Evolutionary conservation across 2,797 vertebrate genomes (phyloP).

Genomic region (Poecilia gillii): DNA sequence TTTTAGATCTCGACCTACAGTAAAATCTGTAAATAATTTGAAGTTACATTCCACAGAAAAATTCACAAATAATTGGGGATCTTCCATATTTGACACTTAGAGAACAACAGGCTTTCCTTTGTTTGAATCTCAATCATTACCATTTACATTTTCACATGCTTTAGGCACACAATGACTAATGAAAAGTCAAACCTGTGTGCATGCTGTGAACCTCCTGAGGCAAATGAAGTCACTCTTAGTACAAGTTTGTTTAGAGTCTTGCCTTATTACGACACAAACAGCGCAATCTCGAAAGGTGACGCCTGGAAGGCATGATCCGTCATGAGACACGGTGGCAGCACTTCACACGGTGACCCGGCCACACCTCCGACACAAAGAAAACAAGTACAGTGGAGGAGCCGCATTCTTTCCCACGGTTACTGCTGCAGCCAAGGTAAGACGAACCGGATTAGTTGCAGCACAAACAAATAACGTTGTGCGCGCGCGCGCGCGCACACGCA

Average conservation of each 20-base stretch:
- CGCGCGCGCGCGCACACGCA: constrained; percentile 31
- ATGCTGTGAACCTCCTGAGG: constrained; percentile 64
- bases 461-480: constrained; percentile 51
- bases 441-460: constrained; percentile 61
- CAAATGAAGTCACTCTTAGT: constrained; percentile 67
- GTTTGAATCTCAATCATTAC: constrained; percentile 33
- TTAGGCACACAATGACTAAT: constrained; percentile 46
- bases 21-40: neutral
- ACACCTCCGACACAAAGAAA: constrained; percentile 68
- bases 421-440: constrained; percentile 62
- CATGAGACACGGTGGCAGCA: constrained; percentile 56
- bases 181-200: constrained; percentile 66
- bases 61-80: neutral
- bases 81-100: neutral
- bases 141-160: constrained; percentile 40
- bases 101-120: neutral
- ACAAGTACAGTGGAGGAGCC: constrained; percentile 66
- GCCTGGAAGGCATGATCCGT: constrained; percentile 55
- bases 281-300: constrained; percentile 67
- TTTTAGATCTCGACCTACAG: neutral
- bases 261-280: constrained; percentile 67
- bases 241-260: constrained; percentile 68
- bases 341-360: constrained; percentile 45
- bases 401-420: constrained; percentile 80
- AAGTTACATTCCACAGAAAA: neutral